These are phyloP conservation scores for Taenioides sp. DNA, from an alignment of 2,797 vertebrate species.

Conservation along the genomic window DNA sequence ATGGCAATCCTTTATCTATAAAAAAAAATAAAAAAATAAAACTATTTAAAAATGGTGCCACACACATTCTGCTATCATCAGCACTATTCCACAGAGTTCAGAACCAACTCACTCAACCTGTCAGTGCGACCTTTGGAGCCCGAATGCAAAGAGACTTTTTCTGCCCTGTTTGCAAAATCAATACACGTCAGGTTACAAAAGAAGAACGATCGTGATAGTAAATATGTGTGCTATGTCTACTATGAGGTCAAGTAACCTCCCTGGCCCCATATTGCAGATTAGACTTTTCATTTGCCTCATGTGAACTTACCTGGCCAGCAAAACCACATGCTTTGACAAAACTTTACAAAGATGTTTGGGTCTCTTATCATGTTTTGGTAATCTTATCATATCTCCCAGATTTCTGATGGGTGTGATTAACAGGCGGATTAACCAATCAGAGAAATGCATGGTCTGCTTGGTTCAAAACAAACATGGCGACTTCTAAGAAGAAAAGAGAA, in stretches of 20 bases:
- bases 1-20: not conserved
- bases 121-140: slow-evolving; percentile 64
- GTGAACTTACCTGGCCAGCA: not conserved
- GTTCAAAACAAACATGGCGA: too few relatives aligned
- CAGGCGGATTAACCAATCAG: too few relatives aligned
- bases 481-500: too few relatives aligned
- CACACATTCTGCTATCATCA: slow-evolving; percentile 34
- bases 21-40: not conserved
- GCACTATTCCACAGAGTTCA: slow-evolving; percentile 42
- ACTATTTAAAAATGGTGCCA: not conserved
- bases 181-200: slow-evolving; percentile 45
- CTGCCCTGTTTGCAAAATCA: slow-evolving; percentile 62
- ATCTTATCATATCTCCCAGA: too few relatives aligned
- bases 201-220: slow-evolving; percentile 40
- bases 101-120: slow-evolving; percentile 52
- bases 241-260: slow-evolving; percentile 17
- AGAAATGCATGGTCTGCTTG: too few relatives aligned
- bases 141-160: slow-evolving; percentile 60
- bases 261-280: slow-evolving; percentile 25
- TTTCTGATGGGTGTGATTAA: too few relatives aligned
- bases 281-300: slow-evolving; percentile 24
- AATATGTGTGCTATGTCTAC: slow-evolving; percentile 38
- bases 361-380: too few relatives aligned
- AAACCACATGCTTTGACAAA: too few relatives aligned
- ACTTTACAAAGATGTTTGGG: too few relatives aligned